phyloP scores from a whole-genome alignment of 2,888 invertebrate genomes.

The Lysandra coridon region DNA sequence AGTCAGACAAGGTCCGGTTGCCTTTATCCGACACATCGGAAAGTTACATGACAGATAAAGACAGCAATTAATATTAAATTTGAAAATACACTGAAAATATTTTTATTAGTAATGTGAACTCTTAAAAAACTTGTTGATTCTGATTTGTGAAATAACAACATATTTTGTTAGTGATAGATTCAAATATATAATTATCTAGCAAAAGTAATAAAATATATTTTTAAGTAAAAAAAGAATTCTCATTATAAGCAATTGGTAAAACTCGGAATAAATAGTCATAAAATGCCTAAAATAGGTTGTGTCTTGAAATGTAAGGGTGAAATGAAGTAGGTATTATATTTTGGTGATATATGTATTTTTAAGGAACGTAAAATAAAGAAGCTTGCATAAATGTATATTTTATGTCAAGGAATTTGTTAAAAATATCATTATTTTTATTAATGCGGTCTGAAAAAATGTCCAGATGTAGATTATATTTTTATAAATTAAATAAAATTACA shows the following conservation, averaged over 20 bases:
- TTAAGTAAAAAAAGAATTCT: neutral
- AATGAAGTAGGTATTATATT: neutral
- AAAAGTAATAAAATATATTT: neutral
- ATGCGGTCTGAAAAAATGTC: neutral
- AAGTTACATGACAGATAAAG: too few species aligned
- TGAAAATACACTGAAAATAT: too few species aligned
- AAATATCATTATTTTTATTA: neutral
- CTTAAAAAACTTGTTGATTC: neutral
- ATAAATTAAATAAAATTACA: neutral
- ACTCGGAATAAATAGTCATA: neutral
- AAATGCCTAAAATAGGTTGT: conserved; percentile 11
- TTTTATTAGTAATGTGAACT: too few species aligned
- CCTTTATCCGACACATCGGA: too few species aligned
- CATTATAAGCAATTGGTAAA: neutral
- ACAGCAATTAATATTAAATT: too few species aligned
- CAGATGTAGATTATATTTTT: conserved; percentile 6
- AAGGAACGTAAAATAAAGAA: too few species aligned
- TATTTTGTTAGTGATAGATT: neutral
- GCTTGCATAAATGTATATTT: neutral
- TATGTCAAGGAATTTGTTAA: neutral
- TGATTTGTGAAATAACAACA: neutral
- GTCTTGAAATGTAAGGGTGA: neutral
- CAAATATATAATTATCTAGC: neutral
- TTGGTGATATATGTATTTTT: neutral
- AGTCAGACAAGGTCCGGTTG: too few species aligned